A percentile compares a stretch with the other conserved stretches of the same genome.
phyloP scores from a whole-genome alignment of 1,140 invertebrate species.

The Heliconius himera region DNA sequence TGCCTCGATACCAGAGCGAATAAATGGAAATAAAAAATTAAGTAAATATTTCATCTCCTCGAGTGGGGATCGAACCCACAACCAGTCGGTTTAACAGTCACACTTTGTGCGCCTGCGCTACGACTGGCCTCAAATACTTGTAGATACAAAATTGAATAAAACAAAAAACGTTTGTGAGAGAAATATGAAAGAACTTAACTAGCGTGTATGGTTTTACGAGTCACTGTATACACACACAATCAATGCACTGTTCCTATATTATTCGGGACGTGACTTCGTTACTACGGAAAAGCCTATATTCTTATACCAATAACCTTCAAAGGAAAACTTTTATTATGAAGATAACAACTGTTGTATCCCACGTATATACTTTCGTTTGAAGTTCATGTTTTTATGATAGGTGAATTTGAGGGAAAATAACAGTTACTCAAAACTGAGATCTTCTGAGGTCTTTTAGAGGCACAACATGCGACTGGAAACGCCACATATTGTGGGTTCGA shows the following conservation, averaged over 20 bases:
- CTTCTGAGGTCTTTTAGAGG: too few species aligned
- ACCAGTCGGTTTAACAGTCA: too few species aligned
- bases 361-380: neutral
- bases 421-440: neutral
- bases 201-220: conserved; percentile 14
- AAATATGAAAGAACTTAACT: conserved; percentile 9
- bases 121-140: too few species aligned
- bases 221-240: conserved; percentile 12
- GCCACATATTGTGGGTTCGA: too few species aligned
- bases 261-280: conserved; percentile 3
- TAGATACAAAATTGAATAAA: neutral
- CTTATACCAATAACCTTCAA: neutral
- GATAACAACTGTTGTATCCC: neutral
- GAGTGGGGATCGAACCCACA: too few species aligned
- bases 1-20: too few species aligned
- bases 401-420: neutral
- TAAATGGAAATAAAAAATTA: too few species aligned
- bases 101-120: too few species aligned
- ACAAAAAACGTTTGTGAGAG: neutral
- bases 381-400: neutral
- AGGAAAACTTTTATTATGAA: conserved; percentile 14
- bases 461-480: too few species aligned
- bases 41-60: too few species aligned
- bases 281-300: conserved; percentile 1
- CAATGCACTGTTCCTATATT: conserved; percentile 9